phyloP scores from a whole-genome alignment of 2,797 vertebrate genomes.

The Falco concolor region DNA sequence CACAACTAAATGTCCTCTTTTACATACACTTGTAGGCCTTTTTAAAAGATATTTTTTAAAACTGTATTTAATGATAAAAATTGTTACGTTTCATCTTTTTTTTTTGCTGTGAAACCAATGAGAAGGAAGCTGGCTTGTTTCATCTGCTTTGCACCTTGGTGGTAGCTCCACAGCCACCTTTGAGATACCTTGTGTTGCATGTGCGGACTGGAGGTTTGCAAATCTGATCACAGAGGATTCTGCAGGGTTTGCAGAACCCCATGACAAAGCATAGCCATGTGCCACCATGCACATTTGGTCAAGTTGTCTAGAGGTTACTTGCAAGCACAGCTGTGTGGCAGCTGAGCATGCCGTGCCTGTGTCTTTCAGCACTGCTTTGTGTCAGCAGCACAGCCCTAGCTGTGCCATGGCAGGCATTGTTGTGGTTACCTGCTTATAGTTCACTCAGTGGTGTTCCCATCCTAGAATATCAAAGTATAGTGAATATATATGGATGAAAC shows the following conservation, averaged over 20 bases:
- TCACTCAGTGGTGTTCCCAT: not conserved
- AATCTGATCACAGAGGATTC: not conserved
- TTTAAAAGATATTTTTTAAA: not conserved
- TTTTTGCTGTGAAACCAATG: not conserved
- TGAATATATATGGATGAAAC: not conserved
- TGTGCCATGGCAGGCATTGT: not conserved
- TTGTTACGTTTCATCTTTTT: not conserved
- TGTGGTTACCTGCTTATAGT: not conserved
- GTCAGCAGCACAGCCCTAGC: not conserved
- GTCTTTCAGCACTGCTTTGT: not conserved
- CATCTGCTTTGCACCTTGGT: not conserved
- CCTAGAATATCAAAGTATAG: not conserved
- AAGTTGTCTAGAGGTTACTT: not conserved
- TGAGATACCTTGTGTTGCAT: not conserved
- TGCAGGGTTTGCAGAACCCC: not conserved
- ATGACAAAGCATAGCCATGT: not conserved
- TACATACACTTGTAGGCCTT: not conserved
- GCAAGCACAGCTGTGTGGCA: not conserved
- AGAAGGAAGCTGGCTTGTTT: not conserved
- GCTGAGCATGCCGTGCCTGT: not conserved
- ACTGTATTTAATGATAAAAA: not conserved
- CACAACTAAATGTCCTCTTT: not conserved
- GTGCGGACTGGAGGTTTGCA: not conserved
- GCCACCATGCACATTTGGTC: not conserved
- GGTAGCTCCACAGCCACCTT: not conserved